phyloP scores from a whole-genome alignment of 1,140 invertebrate genomes.

The Caerostris darwini region DNA sequence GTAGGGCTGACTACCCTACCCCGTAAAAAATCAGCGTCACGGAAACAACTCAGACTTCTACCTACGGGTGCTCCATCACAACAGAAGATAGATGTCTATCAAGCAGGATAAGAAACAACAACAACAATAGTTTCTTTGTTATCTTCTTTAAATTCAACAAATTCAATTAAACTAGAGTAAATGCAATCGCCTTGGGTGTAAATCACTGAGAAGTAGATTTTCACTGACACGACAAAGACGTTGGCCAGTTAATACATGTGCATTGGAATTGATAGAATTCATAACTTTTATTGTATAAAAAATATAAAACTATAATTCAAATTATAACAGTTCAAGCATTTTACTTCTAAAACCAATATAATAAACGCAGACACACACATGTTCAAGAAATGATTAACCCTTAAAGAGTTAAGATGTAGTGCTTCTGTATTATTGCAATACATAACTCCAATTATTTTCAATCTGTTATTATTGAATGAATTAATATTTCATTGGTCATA shows the following conservation, averaged over 20 bases:
- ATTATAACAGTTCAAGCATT: not conserved
- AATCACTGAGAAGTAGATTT: constrained; percentile 2
- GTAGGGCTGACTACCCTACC: too few species aligned
- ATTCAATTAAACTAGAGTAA: constrained; percentile 61
- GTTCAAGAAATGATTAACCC: not conserved
- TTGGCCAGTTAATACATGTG: constrained; percentile 37
- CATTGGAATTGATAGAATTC: not conserved
- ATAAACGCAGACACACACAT: not conserved
- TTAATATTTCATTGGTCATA: too few species aligned
- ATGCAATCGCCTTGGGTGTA: constrained; percentile 45
- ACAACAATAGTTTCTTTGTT: constrained; percentile 54
- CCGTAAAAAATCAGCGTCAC: too few species aligned
- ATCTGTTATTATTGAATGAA: too few species aligned
- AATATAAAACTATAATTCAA: not conserved
- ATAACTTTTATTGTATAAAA: not conserved
- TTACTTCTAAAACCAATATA: not conserved
- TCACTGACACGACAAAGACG: constrained; percentile 44
- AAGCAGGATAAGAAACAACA: too few species aligned
- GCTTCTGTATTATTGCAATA: not conserved
- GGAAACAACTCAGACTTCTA: too few species aligned
- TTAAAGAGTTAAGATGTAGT: not conserved
- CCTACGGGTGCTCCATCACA: too few species aligned
- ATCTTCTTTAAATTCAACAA: constrained; percentile 60
- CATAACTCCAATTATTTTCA: too few species aligned
- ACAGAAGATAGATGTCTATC: too few species aligned